Percentiles rank a stretch among this genome's conserved stretches.
Conservation (phyloP, 2,113 vertebrate genomes). For the Tautogolabrus adspersus region DNA sequence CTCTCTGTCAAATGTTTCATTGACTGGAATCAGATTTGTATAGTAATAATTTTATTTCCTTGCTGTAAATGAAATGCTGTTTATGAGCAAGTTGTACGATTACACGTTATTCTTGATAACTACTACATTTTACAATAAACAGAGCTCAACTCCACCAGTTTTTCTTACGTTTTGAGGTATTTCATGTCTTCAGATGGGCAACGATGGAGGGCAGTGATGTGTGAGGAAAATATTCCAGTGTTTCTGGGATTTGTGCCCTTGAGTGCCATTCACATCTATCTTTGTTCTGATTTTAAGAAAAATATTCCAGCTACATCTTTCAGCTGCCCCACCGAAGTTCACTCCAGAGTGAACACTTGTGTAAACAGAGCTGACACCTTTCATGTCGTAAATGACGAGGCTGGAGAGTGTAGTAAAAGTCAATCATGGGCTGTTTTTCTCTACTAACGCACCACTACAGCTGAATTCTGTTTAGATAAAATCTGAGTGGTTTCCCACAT, state of each 20-base stretch:
- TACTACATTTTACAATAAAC: conserved; percentile 72
- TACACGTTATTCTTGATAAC: conserved; percentile 65
- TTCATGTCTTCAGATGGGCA: not conserved
- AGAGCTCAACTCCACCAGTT: conserved; percentile 28
- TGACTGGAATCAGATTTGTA: conserved; percentile 46
- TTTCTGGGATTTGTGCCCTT: conserved; percentile 43
- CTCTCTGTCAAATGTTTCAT: conserved; percentile 10
- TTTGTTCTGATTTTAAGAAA: conserved; percentile 13
- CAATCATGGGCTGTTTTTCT: conserved; percentile 10
- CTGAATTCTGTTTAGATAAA: conserved; percentile 21
- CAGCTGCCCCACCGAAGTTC: conserved; percentile 18
- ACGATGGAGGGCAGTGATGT: not conserved
- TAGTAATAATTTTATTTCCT: conserved; percentile 51
- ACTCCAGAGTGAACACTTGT: conserved; percentile 32
- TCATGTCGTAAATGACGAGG: conserved; percentile 20
- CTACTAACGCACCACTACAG: not conserved
- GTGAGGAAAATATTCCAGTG: conserved; percentile 12
- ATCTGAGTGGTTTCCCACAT: not conserved
- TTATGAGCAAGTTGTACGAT: conserved; percentile 45
- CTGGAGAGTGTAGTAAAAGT: conserved; percentile 5
- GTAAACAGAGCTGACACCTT: conserved; percentile 50
- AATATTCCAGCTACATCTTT: conserved; percentile 39
- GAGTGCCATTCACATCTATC: conserved; percentile 31
- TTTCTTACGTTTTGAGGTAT: conserved; percentile 12
- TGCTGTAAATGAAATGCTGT: conserved; percentile 70